These are phyloP conservation scores for Paedocypris micromegethes DNA, from an alignment of 2,797 vertebrate genomes.

Conservation along the genomic window DNA sequence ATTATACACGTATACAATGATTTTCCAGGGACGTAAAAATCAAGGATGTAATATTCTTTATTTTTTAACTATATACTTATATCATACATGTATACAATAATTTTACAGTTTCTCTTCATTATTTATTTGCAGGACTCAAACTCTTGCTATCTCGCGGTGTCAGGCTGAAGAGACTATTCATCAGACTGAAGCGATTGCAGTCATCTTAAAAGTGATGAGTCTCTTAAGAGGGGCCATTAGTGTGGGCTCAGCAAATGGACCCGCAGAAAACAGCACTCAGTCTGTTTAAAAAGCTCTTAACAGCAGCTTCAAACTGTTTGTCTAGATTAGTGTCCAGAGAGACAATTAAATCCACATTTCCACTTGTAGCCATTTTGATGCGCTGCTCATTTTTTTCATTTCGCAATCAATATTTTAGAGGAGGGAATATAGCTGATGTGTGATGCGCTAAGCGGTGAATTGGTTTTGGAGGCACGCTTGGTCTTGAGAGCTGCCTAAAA, in stretches of 20 bases:
- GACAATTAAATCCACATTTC: constrained; percentile 41
- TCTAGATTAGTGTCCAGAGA: constrained; percentile 54
- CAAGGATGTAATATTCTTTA: no score
- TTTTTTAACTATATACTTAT: no score
- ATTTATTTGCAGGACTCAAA: no score
- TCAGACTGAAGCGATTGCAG: constrained; percentile 66
- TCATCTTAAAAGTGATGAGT: constrained; percentile 70
- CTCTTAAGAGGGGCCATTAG: constrained; percentile 70
- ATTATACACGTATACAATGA: no score
- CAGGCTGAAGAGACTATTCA: constrained; percentile 59
- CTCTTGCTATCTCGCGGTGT: constrained; percentile 21
- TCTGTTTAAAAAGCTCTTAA: constrained; percentile 64
- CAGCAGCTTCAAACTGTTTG: constrained; percentile 59
- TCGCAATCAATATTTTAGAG: constrained; percentile 12
- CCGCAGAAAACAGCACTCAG: constrained; percentile 57
- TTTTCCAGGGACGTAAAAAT: no score
- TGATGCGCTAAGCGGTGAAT: constrained; percentile 18
- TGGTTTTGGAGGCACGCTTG: constrained; percentile 46
- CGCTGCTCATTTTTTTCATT: background rate
- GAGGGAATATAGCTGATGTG: constrained; percentile 2
- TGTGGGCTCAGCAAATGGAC: constrained; percentile 64
- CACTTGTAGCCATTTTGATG: constrained; percentile 26
- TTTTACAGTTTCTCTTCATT: no score
- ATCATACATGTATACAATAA: no score
- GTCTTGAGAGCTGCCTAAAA: constrained; percentile 65